phyloP scores from a whole-genome alignment of 2,113 vertebrate species.

The Stegostoma tigrinum region DNA sequence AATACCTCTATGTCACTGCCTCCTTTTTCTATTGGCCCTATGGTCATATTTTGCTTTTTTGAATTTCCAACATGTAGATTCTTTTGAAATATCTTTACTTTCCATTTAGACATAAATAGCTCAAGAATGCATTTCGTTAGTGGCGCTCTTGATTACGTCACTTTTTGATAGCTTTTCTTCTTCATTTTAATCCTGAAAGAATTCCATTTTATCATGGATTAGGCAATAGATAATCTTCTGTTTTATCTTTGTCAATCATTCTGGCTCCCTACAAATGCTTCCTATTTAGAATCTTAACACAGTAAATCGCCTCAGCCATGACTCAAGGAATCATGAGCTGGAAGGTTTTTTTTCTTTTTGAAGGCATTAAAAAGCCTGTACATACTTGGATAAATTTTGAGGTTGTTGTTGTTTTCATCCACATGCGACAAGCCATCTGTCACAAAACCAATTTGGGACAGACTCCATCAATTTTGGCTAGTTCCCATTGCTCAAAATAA shows the following conservation, averaged over 20 bases:
- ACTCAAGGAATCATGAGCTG: not conserved
- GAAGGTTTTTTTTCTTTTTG: not conserved
- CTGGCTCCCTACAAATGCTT: not conserved
- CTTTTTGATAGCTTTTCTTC: slow-evolving; percentile 11
- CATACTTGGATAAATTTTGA: not conserved
- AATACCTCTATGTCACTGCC: too few species aligned
- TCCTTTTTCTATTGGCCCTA: not conserved
- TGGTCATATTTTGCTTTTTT: not conserved
- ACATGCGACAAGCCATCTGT: not conserved
- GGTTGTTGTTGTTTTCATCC: slow-evolving; percentile 3
- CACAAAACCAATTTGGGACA: slow-evolving; percentile 18
- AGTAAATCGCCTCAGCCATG: not conserved
- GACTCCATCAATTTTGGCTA: slow-evolving; percentile 9
- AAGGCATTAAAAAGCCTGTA: not conserved
- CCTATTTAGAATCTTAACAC: not conserved
- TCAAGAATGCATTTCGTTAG: slow-evolving; percentile 18
- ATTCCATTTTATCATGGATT: not conserved
- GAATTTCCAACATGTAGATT: not conserved
- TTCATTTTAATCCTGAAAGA: slow-evolving; percentile 25
- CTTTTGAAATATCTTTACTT: not conserved
- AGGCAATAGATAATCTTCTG: slow-evolving; percentile 3
- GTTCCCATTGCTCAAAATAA: not conserved
- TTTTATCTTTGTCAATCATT: slow-evolving; percentile 23
- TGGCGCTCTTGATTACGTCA: slow-evolving; percentile 18
- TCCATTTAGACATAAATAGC: slow-evolving; percentile 22